Evolutionary conservation across 2,113 vertebrate species (phyloP).

Genomic region (Trogon melanurus): DNA sequence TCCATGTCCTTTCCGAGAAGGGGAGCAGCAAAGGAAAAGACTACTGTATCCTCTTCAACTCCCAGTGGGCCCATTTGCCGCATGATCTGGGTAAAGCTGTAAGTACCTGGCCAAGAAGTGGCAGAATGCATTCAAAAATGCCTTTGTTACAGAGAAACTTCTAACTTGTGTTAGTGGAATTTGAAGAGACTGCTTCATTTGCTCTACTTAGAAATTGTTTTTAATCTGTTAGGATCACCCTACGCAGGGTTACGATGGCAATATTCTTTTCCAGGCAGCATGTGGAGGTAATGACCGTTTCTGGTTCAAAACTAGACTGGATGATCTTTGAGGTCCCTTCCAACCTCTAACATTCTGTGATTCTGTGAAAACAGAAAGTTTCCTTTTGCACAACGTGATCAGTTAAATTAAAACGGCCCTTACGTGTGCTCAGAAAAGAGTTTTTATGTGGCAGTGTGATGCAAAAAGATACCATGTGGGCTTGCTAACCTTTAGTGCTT

Average conservation of each 20-base stretch:
- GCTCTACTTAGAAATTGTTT: neutral
- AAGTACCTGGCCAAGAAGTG: slow-evolving; percentile 63
- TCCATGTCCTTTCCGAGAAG: slow-evolving; percentile 85
- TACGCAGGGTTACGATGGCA: neutral
- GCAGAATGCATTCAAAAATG: neutral
- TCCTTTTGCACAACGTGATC: neutral
- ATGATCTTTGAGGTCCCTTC: too few relatives aligned
- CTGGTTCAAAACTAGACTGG: neutral
- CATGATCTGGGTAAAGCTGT: slow-evolving; percentile 92
- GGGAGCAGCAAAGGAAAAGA: slow-evolving; percentile 84
- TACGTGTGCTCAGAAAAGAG: neutral
- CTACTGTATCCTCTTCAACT: slow-evolving; percentile 96
- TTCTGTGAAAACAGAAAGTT: too few relatives aligned
- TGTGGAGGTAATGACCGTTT: neutral
- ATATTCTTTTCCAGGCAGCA: neutral
- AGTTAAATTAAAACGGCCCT: neutral
- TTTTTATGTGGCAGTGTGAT: neutral
- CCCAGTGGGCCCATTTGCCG: slow-evolving; percentile 92
- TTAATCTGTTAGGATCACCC: neutral
- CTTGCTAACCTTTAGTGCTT: neutral
- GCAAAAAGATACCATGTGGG: neutral
- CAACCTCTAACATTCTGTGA: too few relatives aligned
- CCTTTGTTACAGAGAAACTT: neutral
- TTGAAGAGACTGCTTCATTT: neutral
- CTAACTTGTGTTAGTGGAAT: neutral